These are phyloP conservation scores for Buathra laborator DNA, from an alignment of 2,888 invertebrate genomes.

Conservation along the genomic window DNA sequence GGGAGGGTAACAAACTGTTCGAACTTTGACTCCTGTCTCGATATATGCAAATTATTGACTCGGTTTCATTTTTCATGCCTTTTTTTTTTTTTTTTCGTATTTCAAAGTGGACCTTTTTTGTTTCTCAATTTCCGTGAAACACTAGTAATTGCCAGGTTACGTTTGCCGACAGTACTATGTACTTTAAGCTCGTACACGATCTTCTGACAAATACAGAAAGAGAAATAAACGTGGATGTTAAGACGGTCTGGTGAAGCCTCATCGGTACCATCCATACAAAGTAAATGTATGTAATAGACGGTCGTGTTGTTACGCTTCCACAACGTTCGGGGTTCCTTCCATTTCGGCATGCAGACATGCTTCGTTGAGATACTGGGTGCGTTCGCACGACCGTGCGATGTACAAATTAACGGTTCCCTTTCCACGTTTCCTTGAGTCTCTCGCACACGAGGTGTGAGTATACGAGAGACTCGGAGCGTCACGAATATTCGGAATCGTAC, in stretches of 20 bases:
- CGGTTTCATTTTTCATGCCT: no score
- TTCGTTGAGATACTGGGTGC: constrained; percentile 6
- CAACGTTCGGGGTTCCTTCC: constrained; percentile 28
- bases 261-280: constrained; percentile 2
- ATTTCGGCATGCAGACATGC: constrained; percentile 28
- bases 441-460: background rate
- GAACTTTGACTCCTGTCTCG: constrained; percentile 10
- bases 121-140: background rate
- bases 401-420: constrained; percentile 70
- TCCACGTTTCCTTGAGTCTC: constrained; percentile 55
- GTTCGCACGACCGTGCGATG: constrained; percentile 70
- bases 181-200: background rate
- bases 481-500: constrained; percentile 37
- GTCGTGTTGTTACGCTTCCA: constrained; percentile 8
- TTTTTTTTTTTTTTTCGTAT: background rate
- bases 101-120: background rate
- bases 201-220: background rate
- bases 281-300: background rate
- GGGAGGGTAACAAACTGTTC: background rate
- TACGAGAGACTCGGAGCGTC: constrained; percentile 37
- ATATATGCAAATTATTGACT: background rate
- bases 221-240: background rate
- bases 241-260: background rate
- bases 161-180: background rate
- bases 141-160: background rate